A percentile compares a stretch with the other conserved stretches of the same genome.
phyloP scores from a whole-genome alignment of 2,888 invertebrate species.

The Aromia moschata region DNA sequence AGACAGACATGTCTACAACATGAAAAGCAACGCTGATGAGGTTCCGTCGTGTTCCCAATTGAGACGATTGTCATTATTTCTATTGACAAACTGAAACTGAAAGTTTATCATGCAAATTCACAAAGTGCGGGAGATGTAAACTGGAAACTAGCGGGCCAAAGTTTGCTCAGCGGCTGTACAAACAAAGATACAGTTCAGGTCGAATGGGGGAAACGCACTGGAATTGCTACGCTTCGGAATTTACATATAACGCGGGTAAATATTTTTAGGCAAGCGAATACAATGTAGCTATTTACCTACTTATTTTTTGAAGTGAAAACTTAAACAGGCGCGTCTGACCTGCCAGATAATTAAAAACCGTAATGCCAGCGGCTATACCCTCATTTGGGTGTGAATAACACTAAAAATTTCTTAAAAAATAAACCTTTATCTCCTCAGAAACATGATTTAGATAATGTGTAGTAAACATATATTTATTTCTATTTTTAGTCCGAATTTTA shows the following conservation, averaged over 20 bases:
- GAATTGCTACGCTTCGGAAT: constrained; percentile 3
- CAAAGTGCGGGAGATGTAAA: constrained; percentile 7
- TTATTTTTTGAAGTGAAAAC: no score
- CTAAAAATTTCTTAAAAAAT: no score
- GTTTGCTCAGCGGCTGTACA: constrained; percentile 32
- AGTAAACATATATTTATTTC: no score
- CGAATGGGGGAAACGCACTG: constrained; percentile 1
- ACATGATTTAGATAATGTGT: no score
- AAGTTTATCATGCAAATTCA: constrained; percentile 34
- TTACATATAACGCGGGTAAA: background rate
- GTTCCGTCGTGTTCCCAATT: constrained; percentile 12
- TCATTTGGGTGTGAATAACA: no score
- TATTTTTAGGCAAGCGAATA: no score
- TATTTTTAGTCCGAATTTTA: no score
- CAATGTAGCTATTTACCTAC: no score
- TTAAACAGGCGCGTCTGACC: no score
- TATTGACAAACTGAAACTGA: constrained; percentile 31
- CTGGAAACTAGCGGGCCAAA: constrained; percentile 20
- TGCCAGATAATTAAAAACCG: no score
- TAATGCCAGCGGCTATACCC: no score
- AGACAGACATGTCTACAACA: constrained; percentile 8
- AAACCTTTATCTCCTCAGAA: no score
- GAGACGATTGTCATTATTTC: constrained; percentile 31
- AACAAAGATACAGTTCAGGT: constrained; percentile 33
- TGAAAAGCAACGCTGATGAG: constrained; percentile 17